phyloP scores from a whole-genome alignment of 2,888 invertebrate species.

The Eilema caniola region DNA sequence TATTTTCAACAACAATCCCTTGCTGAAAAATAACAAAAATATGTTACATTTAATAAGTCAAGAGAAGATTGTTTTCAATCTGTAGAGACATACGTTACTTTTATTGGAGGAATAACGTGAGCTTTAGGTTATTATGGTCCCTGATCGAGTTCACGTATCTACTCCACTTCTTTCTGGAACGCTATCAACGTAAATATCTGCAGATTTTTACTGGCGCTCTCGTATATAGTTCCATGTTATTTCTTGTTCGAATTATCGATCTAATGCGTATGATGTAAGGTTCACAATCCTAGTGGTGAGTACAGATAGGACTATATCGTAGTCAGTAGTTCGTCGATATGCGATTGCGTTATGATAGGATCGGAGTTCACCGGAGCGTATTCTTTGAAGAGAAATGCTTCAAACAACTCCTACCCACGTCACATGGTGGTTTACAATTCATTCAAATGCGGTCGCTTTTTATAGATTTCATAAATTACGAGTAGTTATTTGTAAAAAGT shows the following conservation, averaged over 20 bases:
- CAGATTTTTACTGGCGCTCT: conserved; percentile 65
- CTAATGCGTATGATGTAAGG: conserved; percentile 53
- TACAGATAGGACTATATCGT: conserved; percentile 61
- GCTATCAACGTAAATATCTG: conserved; percentile 85
- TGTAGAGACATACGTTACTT: conserved; percentile 59
- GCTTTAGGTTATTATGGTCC: conserved; percentile 77
- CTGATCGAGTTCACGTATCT: conserved; percentile 82
- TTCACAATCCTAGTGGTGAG: conserved; percentile 46
- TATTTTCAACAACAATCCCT: neutral
- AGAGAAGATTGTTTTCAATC: conserved; percentile 55
- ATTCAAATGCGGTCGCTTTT: conserved; percentile 65
- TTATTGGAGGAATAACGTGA: conserved; percentile 70
- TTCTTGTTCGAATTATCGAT: conserved; percentile 21
- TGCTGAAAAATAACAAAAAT: neutral
- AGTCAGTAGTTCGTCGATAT: conserved; percentile 64
- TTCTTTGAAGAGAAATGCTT: conserved; percentile 65
- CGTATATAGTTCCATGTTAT: conserved; percentile 57
- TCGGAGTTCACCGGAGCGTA: conserved; percentile 81
- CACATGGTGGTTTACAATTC: conserved; percentile 76
- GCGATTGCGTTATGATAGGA: conserved; percentile 86
- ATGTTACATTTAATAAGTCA: conserved; percentile 40
- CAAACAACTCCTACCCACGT: conserved; percentile 65
- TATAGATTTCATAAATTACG: conserved; percentile 25
- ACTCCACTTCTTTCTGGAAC: conserved; percentile 81
- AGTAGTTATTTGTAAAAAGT: neutral